These are phyloP conservation scores for Cephus pygmeus DNA, from an alignment of 2,888 invertebrate genomes.

Conservation along the genomic window DNA sequence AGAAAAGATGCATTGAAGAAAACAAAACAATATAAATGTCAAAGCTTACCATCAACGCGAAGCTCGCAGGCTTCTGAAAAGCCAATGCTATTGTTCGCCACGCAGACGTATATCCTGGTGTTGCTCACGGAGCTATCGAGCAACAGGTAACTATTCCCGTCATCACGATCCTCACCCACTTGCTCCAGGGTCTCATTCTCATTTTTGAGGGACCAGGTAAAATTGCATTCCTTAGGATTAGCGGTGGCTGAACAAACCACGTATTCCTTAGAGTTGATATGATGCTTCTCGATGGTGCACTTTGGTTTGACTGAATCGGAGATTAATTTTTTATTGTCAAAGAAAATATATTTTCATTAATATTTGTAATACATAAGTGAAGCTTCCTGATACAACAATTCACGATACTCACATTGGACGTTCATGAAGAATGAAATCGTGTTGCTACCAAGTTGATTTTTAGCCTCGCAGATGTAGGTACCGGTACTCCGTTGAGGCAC, in stretches of 20 bases:
- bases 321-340: not conserved
- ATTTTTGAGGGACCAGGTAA: conserved; percentile 86
- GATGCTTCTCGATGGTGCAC: conserved; percentile 81
- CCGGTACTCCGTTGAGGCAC: conserved; percentile 80
- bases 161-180: conserved; percentile 69
- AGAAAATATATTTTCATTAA: conserved; percentile 6
- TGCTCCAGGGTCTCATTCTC: conserved; percentile 82
- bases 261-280: conserved; percentile 79
- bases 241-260: conserved; percentile 84
- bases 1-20: not conserved
- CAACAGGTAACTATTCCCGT: conserved; percentile 72
- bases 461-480: conserved; percentile 82
- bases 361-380: not conserved
- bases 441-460: conserved; percentile 82
- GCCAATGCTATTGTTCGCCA: conserved; percentile 87
- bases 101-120: conserved; percentile 84
- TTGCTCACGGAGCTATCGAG: conserved; percentile 73
- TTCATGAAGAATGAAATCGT: conserved; percentile 78
- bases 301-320: conserved; percentile 79
- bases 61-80: conserved; percentile 69
- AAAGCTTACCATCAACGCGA: conserved; percentile 67
- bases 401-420: conserved; percentile 81
- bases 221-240: conserved; percentile 82
- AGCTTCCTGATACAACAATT: not conserved
- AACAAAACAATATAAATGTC: conserved; percentile 10